These are phyloP conservation scores for Stenoptilia bipunctidactyla DNA, from an alignment of 2,888 invertebrate species.

Conservation along the genomic window DNA sequence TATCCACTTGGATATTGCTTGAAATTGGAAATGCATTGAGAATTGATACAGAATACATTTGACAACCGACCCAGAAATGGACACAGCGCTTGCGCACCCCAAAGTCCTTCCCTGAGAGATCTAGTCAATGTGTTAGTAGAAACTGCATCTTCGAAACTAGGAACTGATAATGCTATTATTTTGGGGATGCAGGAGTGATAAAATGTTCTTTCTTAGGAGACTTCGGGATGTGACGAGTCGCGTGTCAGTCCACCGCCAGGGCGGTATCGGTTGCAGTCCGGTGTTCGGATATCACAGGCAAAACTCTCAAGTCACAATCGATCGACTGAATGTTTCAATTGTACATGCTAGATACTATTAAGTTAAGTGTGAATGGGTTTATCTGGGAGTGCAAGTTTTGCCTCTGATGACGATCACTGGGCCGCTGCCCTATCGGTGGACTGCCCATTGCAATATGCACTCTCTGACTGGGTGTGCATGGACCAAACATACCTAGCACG, in stretches of 20 bases:
- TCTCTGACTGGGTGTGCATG: conserved; percentile 44
- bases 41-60: conserved; percentile 38
- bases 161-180: conserved; percentile 5
- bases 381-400: conserved; percentile 3
- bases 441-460: not conserved
- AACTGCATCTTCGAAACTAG: conserved; percentile 9
- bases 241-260: not conserved
- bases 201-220: conserved; percentile 33
- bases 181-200: conserved; percentile 12
- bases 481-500: conserved; percentile 65
- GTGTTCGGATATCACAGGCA: conserved; percentile 6
- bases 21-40: conserved; percentile 36
- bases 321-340: conserved; percentile 8
- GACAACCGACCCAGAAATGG: conserved; percentile 37
- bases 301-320: conserved; percentile 6
- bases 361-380: not conserved
- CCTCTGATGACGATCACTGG: conserved; percentile 4
- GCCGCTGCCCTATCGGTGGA: not conserved
- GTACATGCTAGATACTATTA: not conserved
- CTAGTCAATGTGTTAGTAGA: conserved; percentile 18
- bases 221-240: conserved; percentile 33
- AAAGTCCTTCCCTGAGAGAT: conserved; percentile 25
- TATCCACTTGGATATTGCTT: too few species aligned
- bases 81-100: conserved; percentile 20
- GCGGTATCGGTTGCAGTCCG: not conserved